Evolutionary conservation across 2,113 vertebrate species (phyloP).

Genomic region (Percopsis transmontana): DNA sequence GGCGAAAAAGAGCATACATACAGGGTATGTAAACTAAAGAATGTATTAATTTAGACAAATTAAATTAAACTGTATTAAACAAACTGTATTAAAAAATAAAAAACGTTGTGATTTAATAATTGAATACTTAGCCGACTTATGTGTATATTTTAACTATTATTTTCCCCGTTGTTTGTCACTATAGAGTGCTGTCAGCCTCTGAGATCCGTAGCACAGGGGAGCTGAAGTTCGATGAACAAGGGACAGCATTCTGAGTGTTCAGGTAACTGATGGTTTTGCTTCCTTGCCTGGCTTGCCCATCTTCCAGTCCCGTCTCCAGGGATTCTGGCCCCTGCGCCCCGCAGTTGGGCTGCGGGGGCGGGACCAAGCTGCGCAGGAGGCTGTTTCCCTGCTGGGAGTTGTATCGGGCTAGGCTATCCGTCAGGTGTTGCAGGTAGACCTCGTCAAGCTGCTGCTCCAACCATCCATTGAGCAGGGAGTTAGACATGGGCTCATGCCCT

Average conservation of each 20-base stretch:
- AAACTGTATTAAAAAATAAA: no score
- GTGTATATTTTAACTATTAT: background rate
- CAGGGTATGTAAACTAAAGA: background rate
- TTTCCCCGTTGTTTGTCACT: slow-evolving; percentile 2
- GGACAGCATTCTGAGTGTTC: slow-evolving; percentile 41
- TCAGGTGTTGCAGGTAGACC: slow-evolving; percentile 88
- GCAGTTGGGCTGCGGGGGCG: slow-evolving; percentile 74
- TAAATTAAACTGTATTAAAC: no score
- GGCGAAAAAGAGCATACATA: slow-evolving; percentile 41
- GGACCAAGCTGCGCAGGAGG: slow-evolving; percentile 76
- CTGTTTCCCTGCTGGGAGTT: slow-evolving; percentile 79
- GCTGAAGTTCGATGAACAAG: slow-evolving; percentile 81
- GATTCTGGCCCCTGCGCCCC: slow-evolving; percentile 59
- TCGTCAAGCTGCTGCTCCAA: slow-evolving; percentile 86
- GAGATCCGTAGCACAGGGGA: slow-evolving; percentile 87
- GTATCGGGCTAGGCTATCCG: slow-evolving; percentile 83
- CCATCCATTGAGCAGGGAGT: slow-evolving; percentile 84
- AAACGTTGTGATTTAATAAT: background rate
- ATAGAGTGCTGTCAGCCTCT: slow-evolving; percentile 35
- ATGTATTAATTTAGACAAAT: no score
- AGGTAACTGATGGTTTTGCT: slow-evolving; percentile 68
- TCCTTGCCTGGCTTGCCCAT: slow-evolving; percentile 38
- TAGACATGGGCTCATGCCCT: slow-evolving; percentile 80
- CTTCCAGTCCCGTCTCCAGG: slow-evolving; percentile 71
- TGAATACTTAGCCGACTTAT: background rate